Evolutionary conservation across 2,797 vertebrate species (phyloP), one percentile per base, ranked within the genome.

Genomic region (Crypturellus tataupa): DNA sequence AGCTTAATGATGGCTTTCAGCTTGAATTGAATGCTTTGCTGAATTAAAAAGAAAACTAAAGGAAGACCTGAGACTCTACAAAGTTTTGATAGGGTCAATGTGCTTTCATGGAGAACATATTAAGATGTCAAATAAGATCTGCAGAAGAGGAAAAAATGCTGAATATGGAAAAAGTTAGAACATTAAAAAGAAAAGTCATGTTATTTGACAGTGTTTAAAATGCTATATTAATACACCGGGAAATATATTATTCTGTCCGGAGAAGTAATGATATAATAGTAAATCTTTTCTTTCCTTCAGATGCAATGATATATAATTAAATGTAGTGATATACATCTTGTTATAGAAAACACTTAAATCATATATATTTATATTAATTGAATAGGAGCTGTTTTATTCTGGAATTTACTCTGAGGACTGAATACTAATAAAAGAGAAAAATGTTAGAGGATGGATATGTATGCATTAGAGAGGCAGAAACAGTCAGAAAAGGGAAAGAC

Each of bases 221-320:
- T 3, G 67, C 1, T 3, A 17, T 72, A 46, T 58, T 65, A 86
- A 72, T 39, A 5, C 13, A n/a, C 5, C 18, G 4, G 5, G 10
- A 85, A 75, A 23, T 82, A 81, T 55, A 71, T 81, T 75, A 40
- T 77, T 70, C n/a, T 68, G 4, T 40, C 33, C 68, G 25, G 24
- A 71, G 80, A 94, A 90, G 4, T 46, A 85, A 78, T 49, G 15
- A 71, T 27, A 31, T 58, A 42, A 37, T 53, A 23, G 2, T 76
- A 81, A 70, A n/a, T 63, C 2, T 76, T 85, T 89, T 89, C 5
- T 89, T 93, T 72, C n/a, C 12, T 89, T 72, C 27, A 51, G 12
- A 55, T 46, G 4, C 5, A 68, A 62, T 55, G 17, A 39, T 55
- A 53, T 21, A 44, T 42, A 80, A 70, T 58, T 49, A 68, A 6